Evolutionary conservation across 2,113 vertebrate species (phyloP), one percentile per base, ranked within the genome.

Genomic region (Pholis gunnellus): DNA sequence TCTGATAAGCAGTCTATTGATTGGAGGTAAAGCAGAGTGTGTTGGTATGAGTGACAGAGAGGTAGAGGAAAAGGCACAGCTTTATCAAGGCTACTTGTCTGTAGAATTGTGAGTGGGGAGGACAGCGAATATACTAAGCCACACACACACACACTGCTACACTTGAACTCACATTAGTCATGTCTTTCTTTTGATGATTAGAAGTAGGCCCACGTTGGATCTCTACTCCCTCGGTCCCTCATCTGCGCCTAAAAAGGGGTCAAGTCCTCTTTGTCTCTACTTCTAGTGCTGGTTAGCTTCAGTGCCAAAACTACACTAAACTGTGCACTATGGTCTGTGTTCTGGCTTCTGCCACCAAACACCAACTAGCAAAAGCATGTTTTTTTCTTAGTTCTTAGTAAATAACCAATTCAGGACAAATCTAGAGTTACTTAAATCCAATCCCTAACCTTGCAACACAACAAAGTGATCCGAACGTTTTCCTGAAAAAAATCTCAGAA

Each of bases 1-100:
- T 81, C 70, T 89, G 73, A 89, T 92, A 87, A 86, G 82, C 68
- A 75, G 78, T 86, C 74, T 88, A 94, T 93, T 82, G 91, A 94
- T 91, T 90, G 86, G 74, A 87, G 79, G 85, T 82, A 90, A 88
- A 87, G 86, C 79, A 75, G 80, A 89, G 77, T 76, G 72, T 91
- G 83, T 86, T 83, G 78, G 66, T 84, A 59, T 72, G 64, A 87
- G 81, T 87, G 90, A 89, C 84, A 90, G 84, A 56, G 66, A 80
- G 31, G 64, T 73, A 71, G 44, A 84, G 69, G 81, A 70, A 63
- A 82, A 82, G 77, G 65, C 79, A 90, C 64, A 78, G 80, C 91
- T 93, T 76, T 83, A 91, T 92, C 86, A 92, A 66, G 63, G 70
- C 86, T 79, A 81, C 80, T 73, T 73, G 69, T 88, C 72, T 27